phyloP scores from a whole-genome alignment of 2,797 vertebrate species.

The Eremophila alpestris region DNA sequence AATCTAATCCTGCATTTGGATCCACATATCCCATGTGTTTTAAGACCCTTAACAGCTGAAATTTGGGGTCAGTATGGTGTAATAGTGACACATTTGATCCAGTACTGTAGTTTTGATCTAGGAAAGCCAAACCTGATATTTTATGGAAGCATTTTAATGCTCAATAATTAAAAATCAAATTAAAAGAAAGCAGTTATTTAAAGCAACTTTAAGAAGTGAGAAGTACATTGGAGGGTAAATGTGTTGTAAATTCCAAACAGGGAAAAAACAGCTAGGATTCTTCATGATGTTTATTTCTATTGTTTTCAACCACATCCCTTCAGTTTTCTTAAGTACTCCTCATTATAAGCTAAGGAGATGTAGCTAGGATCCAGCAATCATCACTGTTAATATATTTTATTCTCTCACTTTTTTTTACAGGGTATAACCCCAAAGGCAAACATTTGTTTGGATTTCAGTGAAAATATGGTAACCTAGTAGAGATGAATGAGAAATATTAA shows the following conservation, averaged over 20 bases:
- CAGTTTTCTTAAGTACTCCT: not conserved
- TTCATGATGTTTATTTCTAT: not conserved
- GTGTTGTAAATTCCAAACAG: not conserved
- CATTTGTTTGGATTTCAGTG: slow-evolving; percentile 9
- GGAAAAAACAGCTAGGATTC: not conserved
- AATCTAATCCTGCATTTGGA: not conserved
- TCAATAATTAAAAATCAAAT: not conserved
- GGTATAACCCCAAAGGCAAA: slow-evolving; percentile 28
- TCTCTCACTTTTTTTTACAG: slow-evolving; percentile 11
- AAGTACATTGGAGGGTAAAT: not conserved
- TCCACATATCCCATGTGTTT: not conserved
- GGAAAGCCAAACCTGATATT: not conserved
- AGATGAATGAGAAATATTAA: slow-evolving; percentile 35
- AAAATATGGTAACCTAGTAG: slow-evolving; percentile 1
- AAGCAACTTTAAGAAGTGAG: not conserved
- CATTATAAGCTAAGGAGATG: not conserved
- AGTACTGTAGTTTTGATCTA: not conserved
- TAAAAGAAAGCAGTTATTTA: not conserved
- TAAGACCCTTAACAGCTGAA: not conserved
- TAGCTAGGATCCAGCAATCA: not conserved
- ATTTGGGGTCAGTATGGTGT: not conserved
- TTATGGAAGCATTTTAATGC: not conserved
- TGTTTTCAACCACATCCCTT: not conserved
- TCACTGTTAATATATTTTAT: not conserved
- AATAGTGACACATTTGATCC: not conserved